Evolutionary conservation across 2,113 vertebrate genomes (phyloP), one percentile per base, ranked within the genome.

Genomic region (Carassius auratus): DNA sequence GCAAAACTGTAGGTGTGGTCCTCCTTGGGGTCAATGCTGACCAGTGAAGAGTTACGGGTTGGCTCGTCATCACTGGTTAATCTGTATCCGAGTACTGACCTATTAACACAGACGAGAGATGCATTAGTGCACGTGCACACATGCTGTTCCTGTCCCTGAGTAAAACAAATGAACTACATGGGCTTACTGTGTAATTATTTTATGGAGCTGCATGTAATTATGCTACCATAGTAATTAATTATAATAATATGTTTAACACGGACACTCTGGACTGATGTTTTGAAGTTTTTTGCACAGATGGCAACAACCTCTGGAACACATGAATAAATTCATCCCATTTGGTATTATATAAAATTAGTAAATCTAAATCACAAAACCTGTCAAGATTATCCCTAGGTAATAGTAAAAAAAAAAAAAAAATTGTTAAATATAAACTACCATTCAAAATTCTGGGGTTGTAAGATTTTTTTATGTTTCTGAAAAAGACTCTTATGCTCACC

Each of bases 1-100:
- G 96, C 96, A 91, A 95, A 97, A 92, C 96, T 97, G 90, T 97
- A 97, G 92, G 96, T 97, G 94, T 97, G 97, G 83, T 97, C 97
- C 89, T 97, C 97, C 92, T 97, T 96, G 64, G 96, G 96, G 93
- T 97, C 97, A 14, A 95, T 96, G 3, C 95, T 96, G 81, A 96
- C 96, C 86, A 97, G 92, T 0, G 96, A 96, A 73, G 96, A 96
- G 92, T 94, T 96, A 8, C 95, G 95, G 1, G 96, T 95, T 0
- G 94, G 96, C 55, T 97, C 96, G 0, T 94, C 96, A 87, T 97
- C 96, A 5, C 95, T 95, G 91, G 94, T 93, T 90, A 95, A 92
- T 83, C 96, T 94, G 92, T 95, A 96, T 88, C 94, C 92, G 81
- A 96, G 91, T 78, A 96, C 95, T 8, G 96, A 96, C 84, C 87